phyloP scores from a whole-genome alignment of 30 jellyfish, hydroid and myxozoan species.

The Turritopsis rubra region DNA sequence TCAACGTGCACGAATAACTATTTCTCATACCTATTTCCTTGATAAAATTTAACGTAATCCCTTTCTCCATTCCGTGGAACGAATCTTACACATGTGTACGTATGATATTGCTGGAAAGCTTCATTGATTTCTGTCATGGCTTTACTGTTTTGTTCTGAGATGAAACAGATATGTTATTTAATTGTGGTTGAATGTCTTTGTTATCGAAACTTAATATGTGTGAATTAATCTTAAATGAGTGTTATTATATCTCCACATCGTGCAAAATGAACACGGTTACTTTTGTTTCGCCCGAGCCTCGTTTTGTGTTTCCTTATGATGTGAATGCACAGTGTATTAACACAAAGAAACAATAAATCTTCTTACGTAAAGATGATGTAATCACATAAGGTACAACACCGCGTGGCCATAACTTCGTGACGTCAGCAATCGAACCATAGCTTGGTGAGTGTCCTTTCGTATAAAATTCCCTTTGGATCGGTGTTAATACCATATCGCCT shows the following conservation, averaged over 20 bases:
- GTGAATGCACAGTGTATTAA: neutral
- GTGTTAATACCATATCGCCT: constrained; percentile 2
- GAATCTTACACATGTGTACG: neutral
- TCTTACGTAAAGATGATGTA: constrained; percentile 9
- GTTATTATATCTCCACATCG: too few relatives aligned
- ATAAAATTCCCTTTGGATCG: constrained; percentile 8
- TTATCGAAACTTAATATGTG: neutral
- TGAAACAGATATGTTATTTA: neutral
- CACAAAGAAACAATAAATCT: neutral
- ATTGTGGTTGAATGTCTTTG: neutral
- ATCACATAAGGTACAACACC: constrained; percentile 7
- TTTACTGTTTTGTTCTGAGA: neutral
- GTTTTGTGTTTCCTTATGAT: neutral
- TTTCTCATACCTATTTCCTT: constrained; percentile 2
- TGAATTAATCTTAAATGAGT: neutral
- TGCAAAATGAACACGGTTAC: neutral
- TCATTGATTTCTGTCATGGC: constrained; percentile 5
- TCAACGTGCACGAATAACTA: neutral
- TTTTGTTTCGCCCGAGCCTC: neutral
- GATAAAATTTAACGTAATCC: constrained; percentile 5
- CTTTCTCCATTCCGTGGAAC: constrained; percentile 5
- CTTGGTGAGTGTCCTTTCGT: neutral
- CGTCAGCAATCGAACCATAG: constrained; percentile 13
- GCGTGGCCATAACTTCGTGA: neutral
- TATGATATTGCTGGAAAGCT: constrained; percentile 6